These are phyloP conservation scores for Diaperis boleti DNA, from an alignment of 2,888 invertebrate species.

Conservation along the genomic window DNA sequence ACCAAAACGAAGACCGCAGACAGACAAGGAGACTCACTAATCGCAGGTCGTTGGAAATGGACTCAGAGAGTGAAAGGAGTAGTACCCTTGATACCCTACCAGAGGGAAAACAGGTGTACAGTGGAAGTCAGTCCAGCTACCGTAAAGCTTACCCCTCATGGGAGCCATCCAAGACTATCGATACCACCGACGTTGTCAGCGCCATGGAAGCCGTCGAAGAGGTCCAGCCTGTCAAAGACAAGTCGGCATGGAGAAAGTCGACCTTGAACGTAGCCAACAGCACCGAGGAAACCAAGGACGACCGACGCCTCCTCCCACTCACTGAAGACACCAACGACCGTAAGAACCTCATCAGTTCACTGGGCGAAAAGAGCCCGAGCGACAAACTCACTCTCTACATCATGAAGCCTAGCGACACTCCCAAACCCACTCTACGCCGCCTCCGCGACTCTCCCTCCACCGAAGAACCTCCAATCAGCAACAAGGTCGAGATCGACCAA, in stretches of 20 bases:
- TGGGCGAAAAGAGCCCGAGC: conserved; percentile 68
- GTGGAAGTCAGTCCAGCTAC: conserved; percentile 67
- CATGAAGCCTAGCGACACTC: conserved; percentile 63
- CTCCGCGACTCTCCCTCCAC: conserved; percentile 51
- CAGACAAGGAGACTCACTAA: conserved; percentile 77
- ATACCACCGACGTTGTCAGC: conserved; percentile 85
- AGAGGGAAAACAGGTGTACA: conserved; percentile 75
- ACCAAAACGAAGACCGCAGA: conserved; percentile 77
- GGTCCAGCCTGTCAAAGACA: conserved; percentile 81
- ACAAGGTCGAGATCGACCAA: conserved; percentile 87
- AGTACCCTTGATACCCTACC: conserved; percentile 79
- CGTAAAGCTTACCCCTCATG: conserved; percentile 80
- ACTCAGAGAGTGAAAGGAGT: conserved; percentile 88
- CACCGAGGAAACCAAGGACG: conserved; percentile 76
- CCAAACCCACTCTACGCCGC: conserved; percentile 43
- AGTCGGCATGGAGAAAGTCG: conserved; percentile 82
- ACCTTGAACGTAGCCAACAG: conserved; percentile 74
- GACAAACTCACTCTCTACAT: conserved; percentile 74
- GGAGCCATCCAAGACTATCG: conserved; percentile 83
- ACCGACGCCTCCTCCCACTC: conserved; percentile 66
- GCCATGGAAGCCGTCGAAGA: conserved; percentile 90
- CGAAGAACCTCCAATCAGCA: conserved; percentile 64
- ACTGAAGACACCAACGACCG: conserved; percentile 68
- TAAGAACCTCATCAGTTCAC: conserved; percentile 69
- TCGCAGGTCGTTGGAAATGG: conserved; percentile 85